These are phyloP conservation scores for Gymnothorax reevesii DNA, from an alignment of 2,797 vertebrate genomes.

Conservation along the genomic window DNA sequence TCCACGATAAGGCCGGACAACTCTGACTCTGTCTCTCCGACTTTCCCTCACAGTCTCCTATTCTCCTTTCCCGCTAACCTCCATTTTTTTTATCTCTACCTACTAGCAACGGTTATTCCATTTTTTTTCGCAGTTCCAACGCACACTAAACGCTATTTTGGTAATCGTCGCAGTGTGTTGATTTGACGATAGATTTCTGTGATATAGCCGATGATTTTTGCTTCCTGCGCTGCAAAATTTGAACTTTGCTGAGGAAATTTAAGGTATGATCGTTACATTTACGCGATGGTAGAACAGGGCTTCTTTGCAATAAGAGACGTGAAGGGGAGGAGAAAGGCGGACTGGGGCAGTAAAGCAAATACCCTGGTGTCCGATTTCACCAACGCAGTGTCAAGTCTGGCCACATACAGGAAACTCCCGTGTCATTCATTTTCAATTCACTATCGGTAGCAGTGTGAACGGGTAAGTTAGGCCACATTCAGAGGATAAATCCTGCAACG, in stretches of 20 bases:
- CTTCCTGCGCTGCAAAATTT: neutral
- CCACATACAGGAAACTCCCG: no score
- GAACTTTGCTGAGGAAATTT: neutral
- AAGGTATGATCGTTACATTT: neutral
- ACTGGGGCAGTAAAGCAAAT: constrained; percentile 35
- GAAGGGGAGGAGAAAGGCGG: constrained; percentile 44
- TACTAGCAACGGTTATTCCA: constrained; percentile 18
- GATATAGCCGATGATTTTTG: neutral
- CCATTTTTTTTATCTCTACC: constrained; percentile 39
- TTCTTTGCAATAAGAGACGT: constrained; percentile 34
- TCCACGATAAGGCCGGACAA: constrained; percentile 17
- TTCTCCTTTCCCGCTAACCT: constrained; percentile 40
- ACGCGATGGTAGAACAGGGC: neutral
- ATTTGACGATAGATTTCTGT: neutral
- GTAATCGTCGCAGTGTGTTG: neutral
- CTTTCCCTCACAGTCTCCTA: constrained; percentile 39
- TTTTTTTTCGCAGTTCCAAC: constrained; percentile 26
- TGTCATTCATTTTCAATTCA: neutral
- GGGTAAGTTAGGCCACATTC: no score
- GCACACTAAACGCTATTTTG: neutral
- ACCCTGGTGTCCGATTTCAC: constrained; percentile 54
- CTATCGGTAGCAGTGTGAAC: neutral
- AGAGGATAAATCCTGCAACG: neutral
- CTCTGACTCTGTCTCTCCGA: constrained; percentile 35
- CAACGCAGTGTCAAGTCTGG: constrained; percentile 13